Percentiles rank a stretch among this genome's conserved stretches.
Conservation (phyloP, 1,140 invertebrate species). For the Agrilus planipennis region DNA sequence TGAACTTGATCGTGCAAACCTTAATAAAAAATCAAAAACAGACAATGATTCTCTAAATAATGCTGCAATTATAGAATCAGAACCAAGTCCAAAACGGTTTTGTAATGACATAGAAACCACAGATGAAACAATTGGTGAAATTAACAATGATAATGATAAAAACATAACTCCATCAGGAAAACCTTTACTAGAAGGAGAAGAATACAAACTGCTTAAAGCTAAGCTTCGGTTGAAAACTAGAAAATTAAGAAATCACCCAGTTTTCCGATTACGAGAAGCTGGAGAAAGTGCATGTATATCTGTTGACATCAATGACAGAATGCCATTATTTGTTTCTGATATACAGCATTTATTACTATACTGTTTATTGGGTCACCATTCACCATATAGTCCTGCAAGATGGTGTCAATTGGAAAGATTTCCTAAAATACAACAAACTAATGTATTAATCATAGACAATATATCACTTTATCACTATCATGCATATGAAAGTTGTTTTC, state of each 20-base stretch:
- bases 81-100: conserved; percentile 25
- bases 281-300: conserved; percentile 48
- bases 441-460: conserved; percentile 66
- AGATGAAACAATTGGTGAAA: too few species aligned
- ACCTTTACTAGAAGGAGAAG: conserved; percentile 35
- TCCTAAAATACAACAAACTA: conserved; percentile 52
- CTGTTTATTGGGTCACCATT: conserved; percentile 57
- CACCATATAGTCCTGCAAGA: conserved; percentile 51
- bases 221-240: conserved; percentile 44
- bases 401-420: conserved; percentile 74
- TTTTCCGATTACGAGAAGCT: conserved; percentile 44
- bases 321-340: conserved; percentile 70
- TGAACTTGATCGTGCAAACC: conserved; percentile 42
- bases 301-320: conserved; percentile 40
- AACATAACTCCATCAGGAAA: conserved; percentile 11
- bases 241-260: conserved; percentile 38
- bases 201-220: conserved; percentile 41
- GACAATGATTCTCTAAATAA: background rate
- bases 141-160: background rate
- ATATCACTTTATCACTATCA: conserved; percentile 60
- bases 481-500: conserved; percentile 49
- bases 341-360: conserved; percentile 71
- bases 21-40: conserved; percentile 9
- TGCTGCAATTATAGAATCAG: too few species aligned
- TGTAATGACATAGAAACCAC: conserved; percentile 19